Percentiles rank a stretch among this genome's conserved stretches.
These are phyloP conservation scores for Limnephilus lunatus DNA, from an alignment of 2,888 invertebrate genomes.

Conservation along the genomic window DNA sequence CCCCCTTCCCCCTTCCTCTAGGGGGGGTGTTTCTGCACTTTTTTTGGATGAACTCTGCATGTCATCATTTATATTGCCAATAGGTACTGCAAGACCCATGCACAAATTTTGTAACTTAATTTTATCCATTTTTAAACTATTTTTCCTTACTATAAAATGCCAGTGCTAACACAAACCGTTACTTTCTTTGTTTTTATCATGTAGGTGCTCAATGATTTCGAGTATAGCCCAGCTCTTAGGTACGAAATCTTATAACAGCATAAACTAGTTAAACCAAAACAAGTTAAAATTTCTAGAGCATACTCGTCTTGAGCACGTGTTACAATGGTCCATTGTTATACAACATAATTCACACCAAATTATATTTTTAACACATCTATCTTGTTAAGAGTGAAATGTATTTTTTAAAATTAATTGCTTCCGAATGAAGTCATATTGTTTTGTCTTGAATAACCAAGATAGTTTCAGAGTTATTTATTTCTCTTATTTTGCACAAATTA, in stretches of 20 bases:
- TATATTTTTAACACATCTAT: neutral
- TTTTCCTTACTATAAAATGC: neutral
- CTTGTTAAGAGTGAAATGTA: neutral
- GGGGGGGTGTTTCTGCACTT: too few species aligned
- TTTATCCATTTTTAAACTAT: too few species aligned
- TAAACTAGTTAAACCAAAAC: neutral
- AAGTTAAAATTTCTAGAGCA: neutral
- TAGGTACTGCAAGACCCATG: too few species aligned
- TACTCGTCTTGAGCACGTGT: neutral
- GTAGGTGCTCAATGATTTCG: too few species aligned
- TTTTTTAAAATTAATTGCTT: neutral
- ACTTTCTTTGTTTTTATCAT: too few species aligned
- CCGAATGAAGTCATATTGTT: neutral
- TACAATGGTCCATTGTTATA: neutral
- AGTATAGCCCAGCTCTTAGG: neutral
- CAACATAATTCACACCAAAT: slow-evolving; percentile 15
- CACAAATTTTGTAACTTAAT: too few species aligned
- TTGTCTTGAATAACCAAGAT: neutral
- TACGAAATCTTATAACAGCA: neutral
- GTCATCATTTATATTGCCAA: too few species aligned
- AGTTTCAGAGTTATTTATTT: neutral
- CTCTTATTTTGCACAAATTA: neutral
- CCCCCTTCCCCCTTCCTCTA: too few species aligned
- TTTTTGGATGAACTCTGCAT: too few species aligned
- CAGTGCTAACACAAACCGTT: neutral